Evolutionary conservation across 2,888 invertebrate genomes (phyloP), one percentile per base, ranked within the genome.

Genomic region (Cheilosia vulpina): DNA sequence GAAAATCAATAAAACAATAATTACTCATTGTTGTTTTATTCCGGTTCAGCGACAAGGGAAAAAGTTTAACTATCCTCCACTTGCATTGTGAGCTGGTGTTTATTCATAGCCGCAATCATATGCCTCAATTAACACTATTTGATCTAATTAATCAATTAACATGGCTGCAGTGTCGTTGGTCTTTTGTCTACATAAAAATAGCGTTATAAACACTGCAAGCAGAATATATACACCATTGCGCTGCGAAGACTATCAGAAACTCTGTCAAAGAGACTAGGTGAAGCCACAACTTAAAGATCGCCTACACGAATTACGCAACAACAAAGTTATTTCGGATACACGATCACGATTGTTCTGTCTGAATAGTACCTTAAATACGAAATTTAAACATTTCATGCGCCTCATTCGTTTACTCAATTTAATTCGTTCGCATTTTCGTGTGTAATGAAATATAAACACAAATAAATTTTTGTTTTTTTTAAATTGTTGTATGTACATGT

Each of bases 81-180:
- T 63, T 31, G 27, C 55, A 41, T 71, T 52, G 31, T 53, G 41
- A 27, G 24, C 19, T 24, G 13, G 19, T 5, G 38, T 27, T 52
- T 58, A 52, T 41, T 66, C 50, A 58, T 41, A 41, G 27, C 19
- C 19, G 19, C 15, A 69, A 69, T 43, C 34, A 65, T 60, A 60
- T 65, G 43, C 50, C 66, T 60, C 9, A 82, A 82, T 82, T 65
- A 72, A 82, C 71, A 77, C 71, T 71, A 13, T 38, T 60, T 53
- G 19, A 34, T 63, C 77, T 72, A 82, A 82, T 82, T 82, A 82
- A 77, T 66, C 53, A 76, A 77, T 82, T 82, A 77, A 62, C 82
- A 55, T 47, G 43, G 43, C 38, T 82, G 71, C 82, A 82, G 41
- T 82, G 60, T 77, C 71, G 63, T 82, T 82, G 71, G 41, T 82